Conservation (phyloP, 2,797 vertebrate genomes). For the Parauchenoglanis ngamensis region DNA sequence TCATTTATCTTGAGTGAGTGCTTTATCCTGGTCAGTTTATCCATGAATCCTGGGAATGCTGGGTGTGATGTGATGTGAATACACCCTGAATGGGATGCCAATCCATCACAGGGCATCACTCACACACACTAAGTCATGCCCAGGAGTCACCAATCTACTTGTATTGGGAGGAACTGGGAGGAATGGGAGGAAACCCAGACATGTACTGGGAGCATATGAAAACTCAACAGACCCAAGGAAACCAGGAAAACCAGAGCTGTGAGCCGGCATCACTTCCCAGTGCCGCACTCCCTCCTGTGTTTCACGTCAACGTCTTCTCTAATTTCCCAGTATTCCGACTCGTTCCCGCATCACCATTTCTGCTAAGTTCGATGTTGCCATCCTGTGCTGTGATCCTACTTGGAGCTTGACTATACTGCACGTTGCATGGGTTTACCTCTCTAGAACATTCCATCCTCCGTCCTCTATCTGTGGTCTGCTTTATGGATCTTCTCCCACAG, state of each 20-base stretch:
- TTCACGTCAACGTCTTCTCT: too few relatives aligned
- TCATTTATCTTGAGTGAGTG: background rate
- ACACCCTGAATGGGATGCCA: background rate
- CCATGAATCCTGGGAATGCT: too few relatives aligned
- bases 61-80: background rate
- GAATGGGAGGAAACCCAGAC: background rate
- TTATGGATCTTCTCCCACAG: constrained; percentile 43
- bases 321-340: background rate
- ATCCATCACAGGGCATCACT: background rate
- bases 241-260: background rate
- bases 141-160: background rate
- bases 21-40: background rate
- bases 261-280: background rate
- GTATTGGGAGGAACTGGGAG: background rate
- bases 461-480: constrained; percentile 32
- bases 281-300: background rate
- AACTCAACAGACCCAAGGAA: background rate
- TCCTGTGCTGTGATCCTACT: background rate
- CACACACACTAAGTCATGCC: background rate
- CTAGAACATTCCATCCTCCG: constrained; percentile 6
- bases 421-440: background rate
- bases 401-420: background rate
- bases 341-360: background rate
- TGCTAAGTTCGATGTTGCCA: background rate
- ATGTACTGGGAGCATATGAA: background rate